Evolutionary conservation across 2,113 vertebrate species (phyloP), one percentile per base, ranked within the genome.

Genomic region (Rafetus swinhoei): DNA sequence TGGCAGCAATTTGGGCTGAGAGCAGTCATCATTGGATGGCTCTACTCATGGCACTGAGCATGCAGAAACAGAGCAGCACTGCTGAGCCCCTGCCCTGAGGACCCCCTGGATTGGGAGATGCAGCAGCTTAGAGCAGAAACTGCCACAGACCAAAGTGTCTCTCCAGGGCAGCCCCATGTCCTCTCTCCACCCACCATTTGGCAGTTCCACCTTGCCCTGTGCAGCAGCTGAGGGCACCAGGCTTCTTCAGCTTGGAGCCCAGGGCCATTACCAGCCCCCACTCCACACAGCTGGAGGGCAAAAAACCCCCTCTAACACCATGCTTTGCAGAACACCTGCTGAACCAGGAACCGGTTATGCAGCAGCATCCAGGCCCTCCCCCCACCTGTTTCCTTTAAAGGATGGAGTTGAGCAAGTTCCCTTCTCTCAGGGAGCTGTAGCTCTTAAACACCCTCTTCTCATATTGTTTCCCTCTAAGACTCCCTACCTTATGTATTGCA

Each of bases 21-120:
- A 1, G 2, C 21, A 72, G 65, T 8, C 14, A 19, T 39, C 9
- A 18, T 3, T n/a, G 32, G 69, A 35, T 15, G 19, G n/a, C 39
- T 19, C 11, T 87, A 90, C 90, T 93, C 94, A 90, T 77, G 27
- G 60, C 84, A 82, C 56, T 56, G 60, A n/a, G n/a, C 65, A 59
- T 39, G 76, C 29, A 45, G 19, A 15, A 6, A 10, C 12, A 39
- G 27, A n/a, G 18, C 21, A 4, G 21, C 35, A 72, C 9, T 19
- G 22, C 18, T 2, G 6, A 35, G 15, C 16, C 65, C 32, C 69
- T 8, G 35, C 72, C 9, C 69, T 35, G n/a, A 9, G n/a, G 69
- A 7, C 55, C 56, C 19, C 19, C 56, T 15, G 3, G 29, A n/a
- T 65, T 8, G 15, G 2, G 14, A 29, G 14, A 3, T n/a, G 3